These are phyloP conservation scores for Nymphalis io DNA, from an alignment of 1,140 invertebrate genomes.

Conservation along the genomic window DNA sequence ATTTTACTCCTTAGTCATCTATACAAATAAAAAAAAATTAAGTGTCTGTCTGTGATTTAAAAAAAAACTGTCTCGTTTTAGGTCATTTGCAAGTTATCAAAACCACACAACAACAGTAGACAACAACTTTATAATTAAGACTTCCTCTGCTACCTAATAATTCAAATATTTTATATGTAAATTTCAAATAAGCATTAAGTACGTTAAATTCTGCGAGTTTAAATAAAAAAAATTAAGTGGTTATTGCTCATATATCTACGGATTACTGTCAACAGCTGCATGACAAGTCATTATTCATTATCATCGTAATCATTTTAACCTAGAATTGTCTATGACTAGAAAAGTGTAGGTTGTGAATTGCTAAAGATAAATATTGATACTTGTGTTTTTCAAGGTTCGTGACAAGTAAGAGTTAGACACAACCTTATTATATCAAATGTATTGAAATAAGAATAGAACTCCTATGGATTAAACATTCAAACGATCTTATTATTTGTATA, in stretches of 20 bases:
- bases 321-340: constrained; percentile 35
- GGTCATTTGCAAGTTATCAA: too few species aligned
- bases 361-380: constrained; percentile 44
- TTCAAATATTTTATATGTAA: too few species aligned
- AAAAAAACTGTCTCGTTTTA: too few species aligned
- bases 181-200: too few species aligned
- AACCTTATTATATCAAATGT: background rate
- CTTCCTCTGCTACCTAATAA: too few species aligned
- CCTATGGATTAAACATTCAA: too few species aligned
- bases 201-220: too few species aligned
- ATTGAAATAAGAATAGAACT: too few species aligned
- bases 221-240: constrained; percentile 13
- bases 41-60: too few species aligned
- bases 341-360: constrained; percentile 20
- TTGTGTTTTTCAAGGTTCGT: constrained; percentile 25
- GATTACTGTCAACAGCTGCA: constrained; percentile 21
- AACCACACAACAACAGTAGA: too few species aligned
- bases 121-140: too few species aligned
- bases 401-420: background rate
- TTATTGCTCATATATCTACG: constrained; percentile 36
- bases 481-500: too few species aligned
- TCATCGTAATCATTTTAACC: constrained; percentile 30
- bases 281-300: constrained; percentile 34
- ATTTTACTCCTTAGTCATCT: constrained; percentile 25
- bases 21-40: constrained; percentile 16